A percentile compares a stretch with the other conserved stretches of the same genome.
These are phyloP conservation scores for Lacanobia wlatinum DNA, from an alignment of 2,888 invertebrate species.

Conservation along the genomic window DNA sequence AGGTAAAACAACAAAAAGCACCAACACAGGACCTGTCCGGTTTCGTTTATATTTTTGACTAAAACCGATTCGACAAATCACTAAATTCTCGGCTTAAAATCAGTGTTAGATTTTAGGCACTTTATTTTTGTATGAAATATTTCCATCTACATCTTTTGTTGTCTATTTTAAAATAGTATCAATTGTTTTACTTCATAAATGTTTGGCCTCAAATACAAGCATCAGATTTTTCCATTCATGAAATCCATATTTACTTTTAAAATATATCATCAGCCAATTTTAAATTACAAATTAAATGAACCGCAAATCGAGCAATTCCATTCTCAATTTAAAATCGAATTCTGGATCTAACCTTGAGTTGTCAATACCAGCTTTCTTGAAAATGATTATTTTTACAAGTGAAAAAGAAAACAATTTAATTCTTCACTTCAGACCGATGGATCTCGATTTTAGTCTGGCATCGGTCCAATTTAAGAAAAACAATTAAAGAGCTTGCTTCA, in stretches of 20 bases:
- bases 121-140: not conserved
- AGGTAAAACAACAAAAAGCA: not conserved
- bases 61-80: not conserved
- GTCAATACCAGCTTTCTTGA: conserved; percentile 42
- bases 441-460: conserved; percentile 54
- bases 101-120: not conserved
- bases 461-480: conserved; percentile 64
- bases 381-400: conserved; percentile 49
- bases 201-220: not conserved
- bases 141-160: not conserved
- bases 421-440: conserved; percentile 46
- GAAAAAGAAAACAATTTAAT: conserved; percentile 51
- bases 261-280: conserved; percentile 7
- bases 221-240: not conserved
- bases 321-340: conserved; percentile 38
- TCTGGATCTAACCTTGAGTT: conserved; percentile 43
- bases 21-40: not conserved
- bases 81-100: not conserved
- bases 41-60: not conserved
- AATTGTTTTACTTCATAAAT: not conserved
- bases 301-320: conserved; percentile 9
- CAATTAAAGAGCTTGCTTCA: conserved; percentile 56
- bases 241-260: not conserved
- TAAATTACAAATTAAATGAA: conserved; percentile 10
- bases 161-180: not conserved